Percentiles rank a stretch among this genome's conserved stretches.
phyloP scores from a whole-genome alignment of 2,113 vertebrate genomes.

The Phaetusa simplex region DNA sequence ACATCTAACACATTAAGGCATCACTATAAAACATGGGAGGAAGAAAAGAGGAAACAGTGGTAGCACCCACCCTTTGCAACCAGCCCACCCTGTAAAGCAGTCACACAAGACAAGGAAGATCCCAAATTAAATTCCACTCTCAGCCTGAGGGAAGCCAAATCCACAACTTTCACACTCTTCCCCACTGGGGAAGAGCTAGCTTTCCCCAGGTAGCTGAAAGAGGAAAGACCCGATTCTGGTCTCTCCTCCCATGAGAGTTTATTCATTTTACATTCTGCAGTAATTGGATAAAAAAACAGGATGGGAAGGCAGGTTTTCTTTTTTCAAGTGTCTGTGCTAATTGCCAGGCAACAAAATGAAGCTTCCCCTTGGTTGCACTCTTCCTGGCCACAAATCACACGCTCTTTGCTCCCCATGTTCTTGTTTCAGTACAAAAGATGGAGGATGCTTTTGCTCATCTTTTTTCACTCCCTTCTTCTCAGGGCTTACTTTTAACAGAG shows the following conservation, averaged over 20 bases:
- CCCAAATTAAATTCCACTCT: background rate
- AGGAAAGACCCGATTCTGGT: background rate
- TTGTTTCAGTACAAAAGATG: background rate
- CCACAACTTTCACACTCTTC: background rate
- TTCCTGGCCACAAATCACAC: background rate
- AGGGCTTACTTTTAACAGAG: background rate
- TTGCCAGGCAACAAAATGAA: slow-evolving; percentile 24
- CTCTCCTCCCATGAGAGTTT: slow-evolving; percentile 19
- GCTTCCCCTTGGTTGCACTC: background rate
- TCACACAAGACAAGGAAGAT: background rate
- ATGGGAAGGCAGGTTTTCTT: slow-evolving; percentile 26
- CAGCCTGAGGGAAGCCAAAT: background rate
- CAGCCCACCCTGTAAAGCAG: background rate
- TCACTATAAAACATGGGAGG: background rate
- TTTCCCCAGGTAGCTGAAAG: background rate
- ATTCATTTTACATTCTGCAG: slow-evolving; percentile 5
- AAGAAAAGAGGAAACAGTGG: background rate
- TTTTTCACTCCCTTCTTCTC: background rate
- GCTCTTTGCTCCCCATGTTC: background rate
- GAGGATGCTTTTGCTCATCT: background rate
- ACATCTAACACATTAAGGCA: background rate
- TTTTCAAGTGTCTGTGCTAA: slow-evolving; percentile 14
- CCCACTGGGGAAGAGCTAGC: background rate
- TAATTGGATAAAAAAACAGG: slow-evolving; percentile 10
- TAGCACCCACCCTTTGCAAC: background rate